A percentile compares a stretch with the other conserved stretches of the same genome.
phyloP scores from a whole-genome alignment of 1,140 invertebrate species.

The Procambarus virginalis region DNA sequence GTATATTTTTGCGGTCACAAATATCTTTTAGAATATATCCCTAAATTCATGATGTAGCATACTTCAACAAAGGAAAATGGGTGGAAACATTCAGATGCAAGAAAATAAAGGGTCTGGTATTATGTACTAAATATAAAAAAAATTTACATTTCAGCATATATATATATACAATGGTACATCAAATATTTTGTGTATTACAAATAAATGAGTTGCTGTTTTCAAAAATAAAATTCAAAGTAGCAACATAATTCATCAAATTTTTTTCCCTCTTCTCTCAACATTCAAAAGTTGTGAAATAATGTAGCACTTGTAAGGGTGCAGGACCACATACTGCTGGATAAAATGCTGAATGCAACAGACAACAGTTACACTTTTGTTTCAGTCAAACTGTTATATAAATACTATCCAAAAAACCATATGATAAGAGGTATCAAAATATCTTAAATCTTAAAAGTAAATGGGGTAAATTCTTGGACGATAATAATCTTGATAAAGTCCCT shows the following conservation, averaged over 20 bases:
- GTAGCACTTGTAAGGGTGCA: neutral
- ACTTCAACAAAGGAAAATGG: neutral
- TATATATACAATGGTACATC: neutral
- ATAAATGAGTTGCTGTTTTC: neutral
- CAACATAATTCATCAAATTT: neutral
- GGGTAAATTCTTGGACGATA: slow-evolving; percentile 5
- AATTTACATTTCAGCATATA: slow-evolving; percentile 5
- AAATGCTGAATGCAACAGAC: neutral
- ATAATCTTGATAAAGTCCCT: neutral
- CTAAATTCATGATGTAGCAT: neutral
- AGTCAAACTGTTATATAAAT: neutral
- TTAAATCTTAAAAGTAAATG: slow-evolving; percentile 19
- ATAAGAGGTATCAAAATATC: slow-evolving; percentile 10
- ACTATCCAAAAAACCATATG: neutral
- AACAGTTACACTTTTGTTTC: slow-evolving; percentile 10
- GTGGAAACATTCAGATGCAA: neutral
- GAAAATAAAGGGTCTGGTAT: neutral
- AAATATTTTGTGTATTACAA: neutral
- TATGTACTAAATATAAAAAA: neutral
- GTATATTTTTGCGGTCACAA: neutral
- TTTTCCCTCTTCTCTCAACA: neutral
- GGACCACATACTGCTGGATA: neutral
- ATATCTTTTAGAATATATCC: neutral
- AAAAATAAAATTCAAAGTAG: neutral
- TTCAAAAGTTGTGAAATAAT: neutral